These are phyloP conservation scores for Falcaria lacertinaria DNA, from an alignment of 2,888 invertebrate genomes.

Conservation along the genomic window DNA sequence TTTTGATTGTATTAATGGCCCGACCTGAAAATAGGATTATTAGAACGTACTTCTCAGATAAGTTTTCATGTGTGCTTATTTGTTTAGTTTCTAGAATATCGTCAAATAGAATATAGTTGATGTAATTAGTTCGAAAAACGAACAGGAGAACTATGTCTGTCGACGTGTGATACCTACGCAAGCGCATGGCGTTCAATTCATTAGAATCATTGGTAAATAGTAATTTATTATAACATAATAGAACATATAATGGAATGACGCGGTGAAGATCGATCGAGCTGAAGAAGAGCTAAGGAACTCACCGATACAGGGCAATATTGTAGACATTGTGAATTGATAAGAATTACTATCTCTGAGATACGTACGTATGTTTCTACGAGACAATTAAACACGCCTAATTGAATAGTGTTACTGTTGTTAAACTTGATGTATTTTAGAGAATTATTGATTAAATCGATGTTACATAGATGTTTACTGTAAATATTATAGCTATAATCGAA, in stretches of 20 bases:
- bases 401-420: slow-evolving; percentile 71
- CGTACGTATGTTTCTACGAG: slow-evolving; percentile 56
- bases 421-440: slow-evolving; percentile 77
- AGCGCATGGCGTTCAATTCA: not conserved
- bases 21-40: slow-evolving; percentile 34
- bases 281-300: slow-evolving; percentile 16
- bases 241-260: slow-evolving; percentile 4
- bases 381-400: slow-evolving; percentile 66
- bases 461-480: slow-evolving; percentile 79
- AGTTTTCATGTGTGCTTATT: slow-evolving; percentile 32
- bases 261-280: slow-evolving; percentile 9
- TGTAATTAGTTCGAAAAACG: not conserved
- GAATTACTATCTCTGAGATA: slow-evolving; percentile 36
- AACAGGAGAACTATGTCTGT: not conserved
- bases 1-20: slow-evolving; percentile 36
- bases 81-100: slow-evolving; percentile 24
- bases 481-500: slow-evolving; percentile 62
- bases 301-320: slow-evolving; percentile 42
- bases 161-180: not conserved
- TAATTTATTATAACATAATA: slow-evolving; percentile 7
- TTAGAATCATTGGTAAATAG: not conserved
- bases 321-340: slow-evolving; percentile 26
- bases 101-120: slow-evolving; percentile 3
- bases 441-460: slow-evolving; percentile 78
- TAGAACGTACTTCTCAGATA: slow-evolving; percentile 33